Percentiles rank a stretch among this genome's conserved stretches.
Conservation (phyloP, 2,888 invertebrate species). For the Idaea biselata region DNA sequence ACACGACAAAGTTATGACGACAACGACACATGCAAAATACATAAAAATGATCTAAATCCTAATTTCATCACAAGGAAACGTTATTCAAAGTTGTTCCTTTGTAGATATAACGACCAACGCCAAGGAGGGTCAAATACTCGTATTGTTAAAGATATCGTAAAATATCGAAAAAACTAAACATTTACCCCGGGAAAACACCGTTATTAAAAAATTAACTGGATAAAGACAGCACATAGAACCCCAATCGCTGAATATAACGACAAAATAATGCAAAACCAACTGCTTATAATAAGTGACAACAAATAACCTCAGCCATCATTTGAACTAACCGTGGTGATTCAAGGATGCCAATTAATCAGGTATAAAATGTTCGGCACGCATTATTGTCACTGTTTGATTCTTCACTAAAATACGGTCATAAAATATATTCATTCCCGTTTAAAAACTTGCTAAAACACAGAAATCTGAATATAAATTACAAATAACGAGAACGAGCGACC, state of each 20-base stretch:
- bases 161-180: slow-evolving; percentile 11
- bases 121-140: slow-evolving; percentile 44
- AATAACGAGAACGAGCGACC: slow-evolving; percentile 52
- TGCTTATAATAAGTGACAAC: slow-evolving; percentile 66
- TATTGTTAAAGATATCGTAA: slow-evolving; percentile 26
- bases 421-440: slow-evolving; percentile 69
- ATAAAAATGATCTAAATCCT: background rate
- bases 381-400: slow-evolving; percentile 73
- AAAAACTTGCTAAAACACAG: slow-evolving; percentile 63
- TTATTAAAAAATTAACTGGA: slow-evolving; percentile 13
- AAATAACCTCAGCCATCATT: slow-evolving; percentile 76
- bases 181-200: slow-evolving; percentile 5
- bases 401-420: slow-evolving; percentile 61
- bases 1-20: background rate
- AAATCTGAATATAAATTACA: slow-evolving; percentile 57
- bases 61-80: slow-evolving; percentile 3
- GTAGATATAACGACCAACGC: slow-evolving; percentile 57
- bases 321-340: slow-evolving; percentile 76
- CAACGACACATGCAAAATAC: background rate
- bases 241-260: slow-evolving; percentile 42
- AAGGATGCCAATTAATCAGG: slow-evolving; percentile 66
- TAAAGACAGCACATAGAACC: slow-evolving; percentile 25
- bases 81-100: slow-evolving; percentile 38
- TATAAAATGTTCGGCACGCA: slow-evolving; percentile 76
- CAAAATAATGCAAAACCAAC: slow-evolving; percentile 56